Conservation (phyloP, 1,140 invertebrate genomes). For the Chlorops oryzae region DNA sequence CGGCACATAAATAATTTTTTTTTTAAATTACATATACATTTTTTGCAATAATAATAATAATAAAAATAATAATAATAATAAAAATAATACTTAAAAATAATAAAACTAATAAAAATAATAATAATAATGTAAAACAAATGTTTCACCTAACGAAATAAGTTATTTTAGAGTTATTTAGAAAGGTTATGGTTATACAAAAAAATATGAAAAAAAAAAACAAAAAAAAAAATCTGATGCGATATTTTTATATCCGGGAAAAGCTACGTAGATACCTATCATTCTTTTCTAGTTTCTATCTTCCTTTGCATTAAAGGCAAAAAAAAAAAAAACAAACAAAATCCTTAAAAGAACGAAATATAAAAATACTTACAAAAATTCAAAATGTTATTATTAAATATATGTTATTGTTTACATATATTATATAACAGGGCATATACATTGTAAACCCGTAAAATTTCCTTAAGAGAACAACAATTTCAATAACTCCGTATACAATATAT, state of each 20-base stretch:
- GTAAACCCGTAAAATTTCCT: background rate
- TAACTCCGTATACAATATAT: background rate
- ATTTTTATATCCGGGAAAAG: slow-evolving; percentile 22
- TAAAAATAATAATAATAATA: slow-evolving; percentile 6
- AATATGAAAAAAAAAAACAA: too few relatives aligned
- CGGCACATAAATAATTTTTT: background rate
- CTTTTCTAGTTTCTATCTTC: too few relatives aligned
- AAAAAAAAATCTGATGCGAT: slow-evolving; percentile 10
- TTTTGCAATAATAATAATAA: slow-evolving; percentile 1
- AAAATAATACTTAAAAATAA: slow-evolving; percentile 10
- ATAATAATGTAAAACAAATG: background rate
- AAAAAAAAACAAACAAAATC: too few relatives aligned
- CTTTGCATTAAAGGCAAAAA: too few relatives aligned
- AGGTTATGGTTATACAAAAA: too few relatives aligned
- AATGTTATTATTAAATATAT: background rate
- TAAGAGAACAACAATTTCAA: background rate
- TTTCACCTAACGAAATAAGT: too few relatives aligned
- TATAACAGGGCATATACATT: background rate
- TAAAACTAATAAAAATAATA: slow-evolving; percentile 2
- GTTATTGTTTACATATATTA: background rate
- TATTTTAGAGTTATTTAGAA: too few relatives aligned
- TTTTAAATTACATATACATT: background rate
- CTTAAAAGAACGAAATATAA: background rate
- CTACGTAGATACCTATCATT: slow-evolving; percentile 23
- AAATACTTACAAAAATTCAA: background rate